phyloP scores from a whole-genome alignment of 2,113 vertebrate species.

The Harpagus bidentatus region DNA sequence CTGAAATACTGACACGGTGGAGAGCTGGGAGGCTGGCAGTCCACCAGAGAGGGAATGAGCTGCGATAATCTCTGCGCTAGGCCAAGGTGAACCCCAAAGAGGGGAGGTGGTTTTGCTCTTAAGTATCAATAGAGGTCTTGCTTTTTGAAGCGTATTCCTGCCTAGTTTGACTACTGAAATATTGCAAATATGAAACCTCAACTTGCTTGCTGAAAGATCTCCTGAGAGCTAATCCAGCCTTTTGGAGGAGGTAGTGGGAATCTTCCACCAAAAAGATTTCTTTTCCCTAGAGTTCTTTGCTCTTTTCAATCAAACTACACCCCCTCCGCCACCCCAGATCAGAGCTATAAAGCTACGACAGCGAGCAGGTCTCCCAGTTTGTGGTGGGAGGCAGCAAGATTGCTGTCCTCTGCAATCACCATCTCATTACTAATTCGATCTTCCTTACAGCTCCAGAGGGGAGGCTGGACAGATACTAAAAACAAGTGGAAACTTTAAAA shows the following conservation, averaged over 20 bases:
- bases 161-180: not conserved
- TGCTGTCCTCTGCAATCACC: not conserved
- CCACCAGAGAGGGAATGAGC: not conserved
- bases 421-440: not conserved
- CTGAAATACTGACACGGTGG: not conserved
- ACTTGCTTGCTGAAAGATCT: not conserved
- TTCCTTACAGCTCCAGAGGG: not conserved
- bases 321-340: not conserved
- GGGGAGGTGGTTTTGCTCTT: not conserved
- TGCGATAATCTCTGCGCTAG: fast-evolving
- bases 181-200: not conserved
- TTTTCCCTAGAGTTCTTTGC: not conserved
- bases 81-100: not conserved
- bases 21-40: not conserved
- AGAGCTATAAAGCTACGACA: not conserved
- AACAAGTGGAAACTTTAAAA: not conserved
- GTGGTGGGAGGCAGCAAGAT: not conserved
- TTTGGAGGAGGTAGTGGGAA: not conserved
- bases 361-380: not conserved
- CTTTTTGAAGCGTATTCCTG: not conserved
- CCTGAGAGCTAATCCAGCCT: not conserved
- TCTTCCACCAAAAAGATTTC: not conserved
- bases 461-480: not conserved
- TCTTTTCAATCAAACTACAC: not conserved
- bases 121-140: not conserved